Percentiles rank a stretch among this genome's conserved stretches.
Conservation (phyloP, 2,113 vertebrate species). For the Ardeotis arabs region DNA sequence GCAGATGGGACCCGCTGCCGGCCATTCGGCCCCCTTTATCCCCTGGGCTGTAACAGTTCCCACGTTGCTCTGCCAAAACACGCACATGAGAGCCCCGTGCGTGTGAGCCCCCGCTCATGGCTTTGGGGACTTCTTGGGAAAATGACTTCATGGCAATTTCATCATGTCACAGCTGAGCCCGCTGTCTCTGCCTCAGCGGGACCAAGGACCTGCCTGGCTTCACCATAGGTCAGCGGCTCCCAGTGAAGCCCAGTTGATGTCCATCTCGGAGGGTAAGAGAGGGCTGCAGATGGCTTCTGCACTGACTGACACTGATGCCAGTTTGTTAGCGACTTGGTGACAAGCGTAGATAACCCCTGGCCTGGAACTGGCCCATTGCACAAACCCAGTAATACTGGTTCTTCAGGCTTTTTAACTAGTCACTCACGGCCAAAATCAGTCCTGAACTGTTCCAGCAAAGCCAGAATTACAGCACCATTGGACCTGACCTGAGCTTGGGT, state of each 20-base stretch:
- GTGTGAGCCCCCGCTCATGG: not conserved
- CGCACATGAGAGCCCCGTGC: not conserved
- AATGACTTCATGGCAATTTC: not conserved
- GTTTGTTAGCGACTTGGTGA: not conserved
- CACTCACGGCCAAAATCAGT: conserved; percentile 15
- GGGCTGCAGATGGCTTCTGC: not conserved
- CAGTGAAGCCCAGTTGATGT: not conserved
- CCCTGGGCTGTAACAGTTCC: not conserved
- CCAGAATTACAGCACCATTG: not conserved
- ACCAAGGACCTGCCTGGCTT: not conserved
- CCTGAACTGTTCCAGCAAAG: not conserved
- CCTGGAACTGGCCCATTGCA: conserved; percentile 19
- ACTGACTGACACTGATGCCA: not conserved
- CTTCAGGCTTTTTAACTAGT: not conserved
- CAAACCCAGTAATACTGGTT: conserved; percentile 19
- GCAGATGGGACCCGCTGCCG: not conserved
- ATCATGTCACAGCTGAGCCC: not conserved
- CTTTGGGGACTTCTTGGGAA: not conserved
- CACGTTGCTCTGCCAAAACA: not conserved
- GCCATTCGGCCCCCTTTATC: not conserved
- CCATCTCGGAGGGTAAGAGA: not conserved
- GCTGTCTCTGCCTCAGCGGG: not conserved
- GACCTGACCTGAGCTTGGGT: not conserved
- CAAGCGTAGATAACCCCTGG: conserved; percentile 16
- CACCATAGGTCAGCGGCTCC: not conserved